phyloP scores from a whole-genome alignment of 2,888 invertebrate species.

The Temnothorax rugatulus region DNA sequence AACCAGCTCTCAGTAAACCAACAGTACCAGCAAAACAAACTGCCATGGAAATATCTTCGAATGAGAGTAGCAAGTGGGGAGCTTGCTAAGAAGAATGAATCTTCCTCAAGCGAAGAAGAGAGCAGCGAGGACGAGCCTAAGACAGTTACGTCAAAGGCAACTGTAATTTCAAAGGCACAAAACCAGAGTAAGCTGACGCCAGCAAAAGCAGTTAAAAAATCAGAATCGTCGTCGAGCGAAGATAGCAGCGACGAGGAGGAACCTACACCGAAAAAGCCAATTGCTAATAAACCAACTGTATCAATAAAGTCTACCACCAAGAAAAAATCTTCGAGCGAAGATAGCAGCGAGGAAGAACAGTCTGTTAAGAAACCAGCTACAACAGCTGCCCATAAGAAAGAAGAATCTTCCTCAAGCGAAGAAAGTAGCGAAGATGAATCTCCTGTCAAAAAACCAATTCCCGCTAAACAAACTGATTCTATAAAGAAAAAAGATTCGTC shows the following conservation, averaged over 20 bases:
- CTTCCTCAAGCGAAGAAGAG: slow-evolving; percentile 65
- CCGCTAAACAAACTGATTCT: slow-evolving; percentile 45
- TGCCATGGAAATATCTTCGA: slow-evolving; percentile 5
- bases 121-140: slow-evolving; percentile 67
- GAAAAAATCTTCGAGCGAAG: slow-evolving; percentile 75
- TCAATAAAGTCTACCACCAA: slow-evolving; percentile 60
- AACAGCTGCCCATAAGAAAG: slow-evolving; percentile 50
- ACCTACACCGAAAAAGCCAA: slow-evolving; percentile 66
- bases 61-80: slow-evolving; percentile 21
- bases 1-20: neutral
- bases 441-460: slow-evolving; percentile 48
- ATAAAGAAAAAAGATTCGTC: slow-evolving; percentile 72
- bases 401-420: slow-evolving; percentile 57
- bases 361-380: slow-evolving; percentile 41
- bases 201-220: slow-evolving; percentile 25
- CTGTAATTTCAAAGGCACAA: neutral
- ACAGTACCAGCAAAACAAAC: slow-evolving; percentile 39
- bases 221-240: slow-evolving; percentile 63
- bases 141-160: neutral
- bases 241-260: slow-evolving; percentile 71
- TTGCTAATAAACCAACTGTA: slow-evolving; percentile 77
- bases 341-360: slow-evolving; percentile 46
- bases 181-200: slow-evolving; percentile 45
- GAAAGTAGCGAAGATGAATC: slow-evolving; percentile 72
- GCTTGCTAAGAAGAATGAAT: slow-evolving; percentile 43